Evolutionary conservation across 2,888 invertebrate species (phyloP), one percentile per base, ranked within the genome.

Genomic region (Mactromeris polynyma): DNA sequence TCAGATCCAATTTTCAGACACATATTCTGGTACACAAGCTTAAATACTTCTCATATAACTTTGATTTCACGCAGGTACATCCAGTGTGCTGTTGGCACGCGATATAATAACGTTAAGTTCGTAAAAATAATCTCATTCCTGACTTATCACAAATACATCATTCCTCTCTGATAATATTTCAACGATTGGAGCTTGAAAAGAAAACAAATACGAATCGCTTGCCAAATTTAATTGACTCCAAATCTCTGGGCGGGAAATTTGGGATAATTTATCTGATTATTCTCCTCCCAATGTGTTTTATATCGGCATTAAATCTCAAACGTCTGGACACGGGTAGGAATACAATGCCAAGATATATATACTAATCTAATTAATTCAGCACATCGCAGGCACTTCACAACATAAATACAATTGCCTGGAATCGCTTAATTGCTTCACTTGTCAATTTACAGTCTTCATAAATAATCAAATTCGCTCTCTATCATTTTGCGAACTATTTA

Each of bases 171-270:
- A 84, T 84, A 78, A 38, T 31, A 84, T 77, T 84, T 84, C 78
- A 84, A n/a, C 78, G 46, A 46, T 54, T 54, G 38, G 81, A 73
- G 36, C 73, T 73, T 19, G 73, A 73, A 73, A 73, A 33, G 9
- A 73, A 36, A 73, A 78, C 51, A 51, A 69, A 77, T 36, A 33
- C 77, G 36, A 78, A 14, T 21, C 0, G 9, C 31, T 54, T 84
- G 84, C 84, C 84, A 84, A 84, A 78, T 78, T 78, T 51, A 84
- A 84, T 84, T 78, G 78, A 84, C 77, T 78, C 38, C n/a, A 21
- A 78, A 73, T 73, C 73, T 73, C 33, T 73, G 33, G 33, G 73
- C 33, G 73, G 73, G 14, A 36, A 73, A 73, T 73, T 26, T 33
- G 2, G 31, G 73, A 73, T 73, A 73, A 73, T 73, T 36, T 36